Evolutionary conservation across 2,797 vertebrate species (phyloP), one percentile per base, ranked within the genome.

Genomic region (Labeo calbasu): DNA sequence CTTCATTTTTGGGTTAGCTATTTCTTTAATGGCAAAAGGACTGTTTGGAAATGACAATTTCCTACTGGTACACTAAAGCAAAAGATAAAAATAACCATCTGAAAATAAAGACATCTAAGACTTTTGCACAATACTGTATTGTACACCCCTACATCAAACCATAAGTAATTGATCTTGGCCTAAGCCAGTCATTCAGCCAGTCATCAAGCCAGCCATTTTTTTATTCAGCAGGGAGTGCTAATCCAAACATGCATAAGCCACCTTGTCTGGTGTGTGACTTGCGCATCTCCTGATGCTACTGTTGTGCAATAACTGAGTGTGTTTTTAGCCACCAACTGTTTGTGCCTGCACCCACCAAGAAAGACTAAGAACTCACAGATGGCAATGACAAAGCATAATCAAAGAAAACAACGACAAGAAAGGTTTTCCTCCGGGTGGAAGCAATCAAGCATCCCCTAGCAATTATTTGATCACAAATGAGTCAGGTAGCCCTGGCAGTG

Each of bases 381-480:
- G 82, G 57, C 82, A 68, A 55, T 69, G 73, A 84, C 83, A 48
- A 79, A 79, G 81, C 68, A 63, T 77, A 86, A 77, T 88, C 79
- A 87, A 82, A 86, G 70, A 86, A 81, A 79, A 85, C 53, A 59
- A 13, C 10, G 21, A 14, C 3, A 3, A 66, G 68, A 82, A 48
- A 59, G 65, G 61, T 23, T 61, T 63, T 68, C 66, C 28, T 80
- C 55, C 48, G 79, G 84, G 70, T 59, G 82, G 46, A 83, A 81
- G 84, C 81, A 84, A 83, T 84, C 79, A 77, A 84, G 81, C 76
- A 51, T 87, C 84, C 63, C 14, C 36, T 72, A 59, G 75, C 82
- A 86, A 86, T 88, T 85, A 88, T 86, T 86, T 84, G 86, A 87
- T 84, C 75, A 80, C 15, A 69, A 84, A 83, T 84, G 79, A 70